Percentiles rank a stretch among this genome's conserved stretches.
Conservation (phyloP, 2,888 invertebrate genomes). For the Dryadula phaetusa region DNA sequence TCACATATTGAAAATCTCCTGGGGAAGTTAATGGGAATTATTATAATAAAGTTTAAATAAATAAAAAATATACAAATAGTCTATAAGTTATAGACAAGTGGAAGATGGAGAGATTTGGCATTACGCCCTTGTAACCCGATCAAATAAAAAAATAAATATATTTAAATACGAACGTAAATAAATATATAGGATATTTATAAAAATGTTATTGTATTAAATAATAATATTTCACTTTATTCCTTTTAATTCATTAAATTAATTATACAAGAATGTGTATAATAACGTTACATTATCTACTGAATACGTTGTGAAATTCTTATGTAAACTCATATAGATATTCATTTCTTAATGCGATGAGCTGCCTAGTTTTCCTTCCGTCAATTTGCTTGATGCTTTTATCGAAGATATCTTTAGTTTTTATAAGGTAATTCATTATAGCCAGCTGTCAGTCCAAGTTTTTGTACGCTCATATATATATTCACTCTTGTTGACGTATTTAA, state of each 20-base stretch:
- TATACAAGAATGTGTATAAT: neutral
- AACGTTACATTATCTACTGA: neutral
- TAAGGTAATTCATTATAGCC: constrained; percentile 22
- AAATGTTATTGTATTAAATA: no score
- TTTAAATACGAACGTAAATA: no score
- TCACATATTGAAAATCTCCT: no score
- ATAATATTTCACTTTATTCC: no score
- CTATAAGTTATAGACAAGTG: no score
- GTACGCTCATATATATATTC: neutral
- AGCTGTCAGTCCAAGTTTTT: constrained; percentile 7
- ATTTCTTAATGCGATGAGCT: constrained; percentile 65
- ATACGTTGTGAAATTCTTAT: constrained; percentile 16
- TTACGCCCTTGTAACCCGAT: no score
- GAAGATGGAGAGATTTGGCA: no score
- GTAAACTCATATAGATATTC: constrained; percentile 58
- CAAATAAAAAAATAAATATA: no score
- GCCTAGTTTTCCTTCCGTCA: constrained; percentile 55
- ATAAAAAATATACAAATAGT: no score
- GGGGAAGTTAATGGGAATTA: no score
- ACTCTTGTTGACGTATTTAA: neutral
- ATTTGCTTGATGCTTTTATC: constrained; percentile 64
- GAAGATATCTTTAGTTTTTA: constrained; percentile 30
- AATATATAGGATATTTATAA: no score
- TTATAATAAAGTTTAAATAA: no score
- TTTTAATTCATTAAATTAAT: neutral